Percentiles rank a stretch among this genome's conserved stretches.
Conservation (phyloP, 2,888 invertebrate species). For the Andrena chrysosceles region DNA sequence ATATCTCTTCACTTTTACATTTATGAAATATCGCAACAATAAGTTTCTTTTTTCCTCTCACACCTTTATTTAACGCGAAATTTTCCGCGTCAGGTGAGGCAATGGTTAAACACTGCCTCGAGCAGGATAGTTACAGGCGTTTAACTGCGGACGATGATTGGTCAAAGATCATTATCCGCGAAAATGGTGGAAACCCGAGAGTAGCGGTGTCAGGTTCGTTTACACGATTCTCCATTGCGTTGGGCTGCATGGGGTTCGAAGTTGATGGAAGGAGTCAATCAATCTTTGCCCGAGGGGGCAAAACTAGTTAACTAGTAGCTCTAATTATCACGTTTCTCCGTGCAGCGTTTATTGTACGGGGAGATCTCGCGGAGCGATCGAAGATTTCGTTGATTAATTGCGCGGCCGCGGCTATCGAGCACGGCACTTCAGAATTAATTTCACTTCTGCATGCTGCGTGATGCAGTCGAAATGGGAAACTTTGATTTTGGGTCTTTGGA, state of each 20-base stretch:
- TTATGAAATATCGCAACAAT: too few species aligned
- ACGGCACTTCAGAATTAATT: conserved; percentile 26
- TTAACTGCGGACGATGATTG: conserved; percentile 26
- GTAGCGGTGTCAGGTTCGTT: conserved; percentile 55
- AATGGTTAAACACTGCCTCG: neutral
- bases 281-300: conserved; percentile 48
- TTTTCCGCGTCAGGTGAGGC: too few species aligned
- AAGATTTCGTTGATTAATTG: conserved; percentile 55
- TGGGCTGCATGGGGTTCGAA: conserved; percentile 18
- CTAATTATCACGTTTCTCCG: conserved; percentile 66
- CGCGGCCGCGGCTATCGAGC: conserved; percentile 24
- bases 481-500: too few species aligned
- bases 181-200: conserved; percentile 37
- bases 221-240: conserved; percentile 49
- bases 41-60: too few species aligned
- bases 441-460: neutral
- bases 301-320: conserved; percentile 67
- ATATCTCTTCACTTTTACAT: too few species aligned
- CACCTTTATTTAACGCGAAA: too few species aligned
- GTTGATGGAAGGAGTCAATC: conserved; percentile 74
- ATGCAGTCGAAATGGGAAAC: neutral
- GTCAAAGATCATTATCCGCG: conserved; percentile 44
- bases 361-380: conserved; percentile 42
- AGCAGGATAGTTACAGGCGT: conserved; percentile 8
- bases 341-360: conserved; percentile 38